Base-by-base conservation (phyloP, 2,888 invertebrate species). In the Willowsia nigromaculata region DNA sequence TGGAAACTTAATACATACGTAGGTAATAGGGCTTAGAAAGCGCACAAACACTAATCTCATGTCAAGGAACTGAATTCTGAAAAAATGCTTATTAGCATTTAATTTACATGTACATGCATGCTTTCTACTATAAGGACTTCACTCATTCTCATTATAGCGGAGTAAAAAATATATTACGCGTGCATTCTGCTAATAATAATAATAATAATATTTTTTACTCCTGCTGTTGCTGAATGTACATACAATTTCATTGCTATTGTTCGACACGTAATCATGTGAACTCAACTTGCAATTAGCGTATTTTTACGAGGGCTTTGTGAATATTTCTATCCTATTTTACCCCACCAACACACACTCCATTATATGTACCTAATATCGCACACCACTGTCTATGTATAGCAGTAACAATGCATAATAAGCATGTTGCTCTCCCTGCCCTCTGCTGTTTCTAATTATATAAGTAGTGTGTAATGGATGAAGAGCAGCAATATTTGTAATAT, bases 251-350 rank as follows among this genome's bases (percentile, higher is more conserved):
- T 80, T 37, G 56, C 56, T 56, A 80, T 74, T 84, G 84, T 76
- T 85, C 85, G 59, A 85, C 85, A 85, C 76, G 85, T 85, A 85
- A 85, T 85, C 85, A 85, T 76, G 50, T 74, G 85, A 76, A 43
- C 76, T 47, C 85, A 84, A 84, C 84, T 84, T 74, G 53, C 85
- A 85, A 85, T 85, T 85, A 85, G 85, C 47, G 84, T 84, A 76
- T 85, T 85, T 85, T 76, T 85, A 76, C 62, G 85, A 85, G 59
- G 27, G 76, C 76, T 85, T 76, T 85, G 37, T 56, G 53, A 71
- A 71, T 56, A 84, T 37, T 84, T 43, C 71, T 71, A 71, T 71
- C 71, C 71, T 71, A 30, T 43, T 40, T 40, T 71, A 43, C 43
- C 43, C 43, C 43, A 71, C 22, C 71, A 22, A 43, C 43, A 40